Evolutionary conservation across 1,140 invertebrate species (phyloP).

Genomic region (Asobara japonica): DNA sequence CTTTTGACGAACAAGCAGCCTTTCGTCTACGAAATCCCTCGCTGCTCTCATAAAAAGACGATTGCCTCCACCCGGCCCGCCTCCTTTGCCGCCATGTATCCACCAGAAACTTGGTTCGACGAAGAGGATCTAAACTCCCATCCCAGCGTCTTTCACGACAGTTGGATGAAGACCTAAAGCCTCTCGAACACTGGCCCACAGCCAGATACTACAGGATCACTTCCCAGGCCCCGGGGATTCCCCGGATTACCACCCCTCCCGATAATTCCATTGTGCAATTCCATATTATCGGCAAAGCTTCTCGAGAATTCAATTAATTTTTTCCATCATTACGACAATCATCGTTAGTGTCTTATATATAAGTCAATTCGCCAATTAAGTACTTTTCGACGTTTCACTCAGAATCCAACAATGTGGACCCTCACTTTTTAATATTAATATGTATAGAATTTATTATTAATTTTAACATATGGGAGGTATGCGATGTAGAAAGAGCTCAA

Average conservation of each 20-base stretch:
- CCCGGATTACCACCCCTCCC: conserved; percentile 21
- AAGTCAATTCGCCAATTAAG: no score
- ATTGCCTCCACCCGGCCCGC: background rate
- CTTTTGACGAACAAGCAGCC: background rate
- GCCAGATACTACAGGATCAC: conserved; percentile 29
- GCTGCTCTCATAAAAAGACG: background rate
- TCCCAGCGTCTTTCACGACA: background rate
- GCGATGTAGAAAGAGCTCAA: no score
- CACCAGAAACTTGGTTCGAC: background rate
- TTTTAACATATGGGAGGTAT: no score
- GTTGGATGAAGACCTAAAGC: background rate
- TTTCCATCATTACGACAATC: no score
- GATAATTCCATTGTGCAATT: conserved; percentile 14
- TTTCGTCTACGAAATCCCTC: background rate
- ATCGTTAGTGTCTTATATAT: no score
- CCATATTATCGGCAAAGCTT: background rate
- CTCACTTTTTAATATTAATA: no score
- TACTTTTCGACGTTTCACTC: no score
- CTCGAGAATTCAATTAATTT: conserved; percentile 4
- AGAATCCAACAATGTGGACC: no score
- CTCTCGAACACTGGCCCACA: conserved; percentile 17
- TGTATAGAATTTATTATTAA: no score
- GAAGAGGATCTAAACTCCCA: background rate
- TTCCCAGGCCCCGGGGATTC: conserved; percentile 15
- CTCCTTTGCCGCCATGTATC: background rate